Conservation (phyloP, 2,113 vertebrate species). For the Oncorhynchus kisutch region DNA sequence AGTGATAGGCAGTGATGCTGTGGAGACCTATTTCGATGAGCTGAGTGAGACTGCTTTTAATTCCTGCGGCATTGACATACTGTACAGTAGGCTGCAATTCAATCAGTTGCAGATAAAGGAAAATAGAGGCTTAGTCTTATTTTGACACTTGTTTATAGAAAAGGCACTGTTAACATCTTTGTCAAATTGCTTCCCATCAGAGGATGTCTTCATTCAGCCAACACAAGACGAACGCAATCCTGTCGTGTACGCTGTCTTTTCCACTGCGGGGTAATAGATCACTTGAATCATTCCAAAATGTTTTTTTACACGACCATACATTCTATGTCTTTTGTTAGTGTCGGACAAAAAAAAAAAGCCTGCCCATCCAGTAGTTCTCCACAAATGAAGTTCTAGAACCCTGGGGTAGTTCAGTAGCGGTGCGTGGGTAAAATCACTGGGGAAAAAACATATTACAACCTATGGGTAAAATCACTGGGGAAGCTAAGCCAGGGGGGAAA, state of each 20-base stretch:
- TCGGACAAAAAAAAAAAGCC: neutral
- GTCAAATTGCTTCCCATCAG: constrained; percentile 36
- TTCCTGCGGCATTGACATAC: neutral
- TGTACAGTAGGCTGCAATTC: too few relatives aligned
- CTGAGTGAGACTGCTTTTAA: constrained; percentile 58
- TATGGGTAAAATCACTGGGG: neutral
- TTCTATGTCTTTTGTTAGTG: neutral
- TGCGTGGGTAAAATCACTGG: too few relatives aligned
- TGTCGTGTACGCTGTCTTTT: constrained; percentile 68
- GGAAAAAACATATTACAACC: neutral
- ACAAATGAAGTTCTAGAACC: too few relatives aligned
- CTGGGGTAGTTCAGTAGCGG: too few relatives aligned
- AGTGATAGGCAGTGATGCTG: constrained; percentile 67
- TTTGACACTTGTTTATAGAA: too few relatives aligned
- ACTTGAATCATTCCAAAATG: neutral
- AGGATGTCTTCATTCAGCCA: constrained; percentile 70
- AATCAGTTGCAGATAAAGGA: too few relatives aligned
- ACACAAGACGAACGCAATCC: constrained; percentile 70
- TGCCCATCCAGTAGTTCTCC: neutral
- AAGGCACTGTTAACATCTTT: neutral
- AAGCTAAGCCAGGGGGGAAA: too few relatives aligned
- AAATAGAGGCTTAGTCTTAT: too few relatives aligned
- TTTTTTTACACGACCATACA: too few relatives aligned
- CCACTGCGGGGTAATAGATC: constrained; percentile 62
- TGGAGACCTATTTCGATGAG: constrained; percentile 74